These are phyloP conservation scores for Diorhabda carinulata DNA, from an alignment of 1,140 invertebrate species.

Conservation along the genomic window DNA sequence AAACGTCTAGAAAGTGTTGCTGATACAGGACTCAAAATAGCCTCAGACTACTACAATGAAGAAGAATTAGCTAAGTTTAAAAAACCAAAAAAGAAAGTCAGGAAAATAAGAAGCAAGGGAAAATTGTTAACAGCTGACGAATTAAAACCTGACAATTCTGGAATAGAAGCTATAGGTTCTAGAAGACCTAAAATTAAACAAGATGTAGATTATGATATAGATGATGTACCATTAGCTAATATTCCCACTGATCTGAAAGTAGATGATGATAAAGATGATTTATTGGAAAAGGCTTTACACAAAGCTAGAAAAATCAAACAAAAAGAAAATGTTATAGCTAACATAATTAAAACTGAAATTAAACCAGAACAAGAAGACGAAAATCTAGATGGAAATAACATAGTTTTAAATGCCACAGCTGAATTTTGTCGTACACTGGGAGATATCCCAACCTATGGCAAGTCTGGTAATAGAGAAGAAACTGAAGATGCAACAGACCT, in stretches of 20 bases:
- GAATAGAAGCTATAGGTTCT: constrained; percentile 54
- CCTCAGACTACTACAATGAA: constrained; percentile 85
- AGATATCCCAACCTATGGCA: constrained; percentile 90
- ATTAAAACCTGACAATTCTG: constrained; percentile 52
- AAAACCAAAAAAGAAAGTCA: constrained; percentile 88
- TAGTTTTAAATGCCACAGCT: constrained; percentile 89
- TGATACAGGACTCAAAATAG: constrained; percentile 64
- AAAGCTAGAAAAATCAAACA: constrained; percentile 72
- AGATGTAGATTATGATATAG: constrained; percentile 48
- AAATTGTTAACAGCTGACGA: constrained; percentile 57
- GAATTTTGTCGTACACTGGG: constrained; percentile 94
- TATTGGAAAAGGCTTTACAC: constrained; percentile 68
- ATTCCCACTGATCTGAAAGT: constrained; percentile 50
- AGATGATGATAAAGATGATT: constrained; percentile 73
- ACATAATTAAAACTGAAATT: constrained; percentile 47
- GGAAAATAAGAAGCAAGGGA: constrained; percentile 53
- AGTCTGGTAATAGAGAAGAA: constrained; percentile 83
- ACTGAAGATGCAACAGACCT: constrained; percentile 71
- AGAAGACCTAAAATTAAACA: constrained; percentile 42
- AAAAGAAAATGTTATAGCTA: constrained; percentile 49
- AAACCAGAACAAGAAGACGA: constrained; percentile 49
- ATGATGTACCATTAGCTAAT: constrained; percentile 48
- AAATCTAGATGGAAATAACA: constrained; percentile 53
- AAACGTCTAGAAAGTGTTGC: constrained; percentile 71
- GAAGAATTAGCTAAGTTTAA: constrained; percentile 83